Evolutionary conservation across 2,888 invertebrate species (phyloP), one percentile per base, ranked within the genome.

Genomic region (Ectobius pallidus): DNA sequence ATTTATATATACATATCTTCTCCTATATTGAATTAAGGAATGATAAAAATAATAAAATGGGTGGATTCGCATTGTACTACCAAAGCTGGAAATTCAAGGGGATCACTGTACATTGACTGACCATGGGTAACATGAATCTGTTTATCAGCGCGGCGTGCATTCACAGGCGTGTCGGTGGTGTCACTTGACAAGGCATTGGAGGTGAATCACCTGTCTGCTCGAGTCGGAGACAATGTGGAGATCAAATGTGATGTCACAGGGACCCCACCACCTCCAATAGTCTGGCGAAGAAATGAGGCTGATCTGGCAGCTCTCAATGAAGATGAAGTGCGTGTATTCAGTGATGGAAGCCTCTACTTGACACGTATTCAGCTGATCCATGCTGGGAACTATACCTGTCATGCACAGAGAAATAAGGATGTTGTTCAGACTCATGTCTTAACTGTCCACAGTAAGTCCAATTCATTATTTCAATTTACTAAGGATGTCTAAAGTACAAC

Each of bases 371-470:
- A 91, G 78, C 85, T 92, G 63, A 87, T 91, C 74, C 91, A 92
- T 81, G 89, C 91, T 62, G 92, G 92, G 25, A 92, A 92, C 85
- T 92, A 92, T 82, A 90, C 91, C 1, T 92, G 92, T 79, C 90
- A 91, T 80, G 91, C 92, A 22, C 87, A 89, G 77, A 85, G 90
- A 74, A 91, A 92, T 82, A 88, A 89, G 74, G 89, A 90, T 78
- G 89, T 92, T 63, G 88, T 90, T 62, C 92, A 92, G 81, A 90
- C 91, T 7, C 92, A 92, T 81, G 86, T 91, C 46, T 86, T 92
- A 46, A 89, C 88, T 39, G 91, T 92, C 42, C 90, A 91, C 81
- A 90, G 92, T 92, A 83, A 87, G 91, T 85, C 55, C 25, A 9
- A 52, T 25, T 22, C 25, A n/a, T n/a, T n/a, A n/a, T n/a, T n/a